Conservation (phyloP, 2,797 vertebrate genomes). For the Dendrocincla tyrannina region DNA sequence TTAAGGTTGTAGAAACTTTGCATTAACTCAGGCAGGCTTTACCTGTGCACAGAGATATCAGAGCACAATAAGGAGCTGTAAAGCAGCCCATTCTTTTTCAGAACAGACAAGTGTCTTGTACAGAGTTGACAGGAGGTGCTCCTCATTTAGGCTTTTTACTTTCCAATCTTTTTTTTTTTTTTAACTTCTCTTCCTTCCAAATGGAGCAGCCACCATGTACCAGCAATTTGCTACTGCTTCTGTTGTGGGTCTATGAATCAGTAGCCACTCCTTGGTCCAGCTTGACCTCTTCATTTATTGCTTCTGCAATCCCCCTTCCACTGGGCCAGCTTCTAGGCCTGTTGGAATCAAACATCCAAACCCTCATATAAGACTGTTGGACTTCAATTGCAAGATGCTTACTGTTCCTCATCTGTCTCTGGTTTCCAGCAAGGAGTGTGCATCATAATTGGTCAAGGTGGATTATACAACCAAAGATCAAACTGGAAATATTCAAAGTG, state of each 20-base stretch:
- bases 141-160: not conserved
- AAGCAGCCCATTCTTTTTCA: not conserved
- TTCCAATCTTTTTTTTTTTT: not conserved
- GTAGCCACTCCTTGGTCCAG: not conserved
- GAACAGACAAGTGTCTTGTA: not conserved
- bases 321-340: not conserved
- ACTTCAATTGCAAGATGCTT: not conserved
- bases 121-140: not conserved
- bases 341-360: not conserved
- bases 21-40: not conserved
- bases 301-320: not conserved
- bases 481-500: not conserved
- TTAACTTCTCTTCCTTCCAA: not conserved
- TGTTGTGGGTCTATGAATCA: not conserved
- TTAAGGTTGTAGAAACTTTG: not conserved
- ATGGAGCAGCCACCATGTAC: accelerated
- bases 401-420: not conserved
- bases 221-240: not conserved
- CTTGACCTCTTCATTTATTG: not conserved
- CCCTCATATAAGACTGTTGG: not conserved
- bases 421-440: not conserved
- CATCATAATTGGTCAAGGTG: not conserved
- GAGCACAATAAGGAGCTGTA: not conserved
- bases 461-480: not conserved
- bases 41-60: not conserved